phyloP scores from a whole-genome alignment of 1,140 invertebrate genomes.

The Zaprionus camerounensis region DNA sequence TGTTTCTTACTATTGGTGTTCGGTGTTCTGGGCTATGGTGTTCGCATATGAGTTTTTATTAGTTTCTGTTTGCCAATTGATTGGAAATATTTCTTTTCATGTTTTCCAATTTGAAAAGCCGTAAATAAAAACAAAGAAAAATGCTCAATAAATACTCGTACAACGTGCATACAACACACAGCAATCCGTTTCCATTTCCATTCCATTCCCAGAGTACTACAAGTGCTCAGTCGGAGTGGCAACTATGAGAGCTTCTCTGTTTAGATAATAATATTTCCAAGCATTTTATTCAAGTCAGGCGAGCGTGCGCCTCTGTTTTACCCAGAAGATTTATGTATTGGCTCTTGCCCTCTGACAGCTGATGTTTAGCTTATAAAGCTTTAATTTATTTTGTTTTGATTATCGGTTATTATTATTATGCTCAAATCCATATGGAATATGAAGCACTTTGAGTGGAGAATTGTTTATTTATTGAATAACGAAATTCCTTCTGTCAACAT shows the following conservation, averaged over 20 bases:
- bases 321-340: constrained; percentile 61
- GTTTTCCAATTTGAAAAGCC: constrained; percentile 68
- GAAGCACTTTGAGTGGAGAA: constrained; percentile 19
- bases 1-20: constrained; percentile 34
- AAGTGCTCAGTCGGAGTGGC: constrained; percentile 66
- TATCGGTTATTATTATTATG: constrained; percentile 75
- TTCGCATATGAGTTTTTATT: constrained; percentile 76
- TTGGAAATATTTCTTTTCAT: constrained; percentile 83
- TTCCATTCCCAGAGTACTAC: not conserved
- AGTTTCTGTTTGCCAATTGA: constrained; percentile 78
- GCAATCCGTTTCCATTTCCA: constrained; percentile 17
- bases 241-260: constrained; percentile 63
- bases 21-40: constrained; percentile 4
- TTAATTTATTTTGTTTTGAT: constrained; percentile 79
- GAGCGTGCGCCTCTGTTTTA: constrained; percentile 42
- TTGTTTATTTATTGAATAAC: constrained; percentile 42
- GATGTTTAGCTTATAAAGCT: constrained; percentile 77
- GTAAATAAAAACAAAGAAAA: constrained; percentile 57
- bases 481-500: constrained; percentile 6
- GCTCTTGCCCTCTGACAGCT: constrained; percentile 63
- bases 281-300: constrained; percentile 62
- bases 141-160: constrained; percentile 29
- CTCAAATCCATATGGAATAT: constrained; percentile 51
- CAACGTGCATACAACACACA: not conserved
- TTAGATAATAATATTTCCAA: constrained; percentile 75